phyloP scores from a whole-genome alignment of 2,797 vertebrate genomes.

The Rachycentron canadum region DNA sequence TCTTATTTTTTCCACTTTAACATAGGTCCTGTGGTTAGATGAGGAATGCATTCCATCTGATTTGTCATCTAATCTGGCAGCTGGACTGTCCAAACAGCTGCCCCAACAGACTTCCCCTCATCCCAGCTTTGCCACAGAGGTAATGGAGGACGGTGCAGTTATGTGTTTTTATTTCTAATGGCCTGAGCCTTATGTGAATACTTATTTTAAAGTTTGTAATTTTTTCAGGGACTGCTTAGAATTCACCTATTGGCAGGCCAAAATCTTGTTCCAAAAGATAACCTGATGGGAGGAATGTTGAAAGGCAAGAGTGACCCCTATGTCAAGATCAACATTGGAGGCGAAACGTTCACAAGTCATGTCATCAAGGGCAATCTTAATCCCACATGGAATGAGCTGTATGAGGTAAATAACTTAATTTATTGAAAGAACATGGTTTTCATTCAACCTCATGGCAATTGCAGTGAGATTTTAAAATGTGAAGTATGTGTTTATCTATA shows the following conservation, averaged over 20 bases:
- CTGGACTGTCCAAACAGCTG: slow-evolving; percentile 77
- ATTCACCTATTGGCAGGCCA: slow-evolving; percentile 91
- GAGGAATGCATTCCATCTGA: slow-evolving; percentile 77
- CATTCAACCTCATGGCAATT: background rate
- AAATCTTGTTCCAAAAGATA: slow-evolving; percentile 93
- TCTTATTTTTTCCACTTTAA: slow-evolving; percentile 7
- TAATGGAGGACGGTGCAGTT: slow-evolving; percentile 50
- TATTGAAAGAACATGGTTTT: background rate
- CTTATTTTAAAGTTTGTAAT: background rate
- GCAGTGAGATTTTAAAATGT: background rate
- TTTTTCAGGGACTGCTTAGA: slow-evolving; percentile 88
- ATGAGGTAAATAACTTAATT: slow-evolving; percentile 85
- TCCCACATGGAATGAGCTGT: slow-evolving; percentile 93
- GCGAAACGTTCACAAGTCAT: slow-evolving; percentile 86
- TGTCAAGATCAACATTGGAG: slow-evolving; percentile 87
- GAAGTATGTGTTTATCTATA: background rate
- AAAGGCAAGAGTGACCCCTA: slow-evolving; percentile 96
- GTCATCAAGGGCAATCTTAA: slow-evolving; percentile 90
- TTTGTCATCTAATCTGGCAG: slow-evolving; percentile 66
- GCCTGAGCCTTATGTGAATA: background rate
- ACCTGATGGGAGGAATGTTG: slow-evolving; percentile 89
- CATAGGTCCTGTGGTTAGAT: slow-evolving; percentile 90
- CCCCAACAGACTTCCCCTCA: slow-evolving; percentile 85
- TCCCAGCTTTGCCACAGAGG: slow-evolving; percentile 91
- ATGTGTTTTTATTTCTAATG: background rate